Conservation (phyloP, 2,113 vertebrate species). For the Sula dactylatra region DNA sequence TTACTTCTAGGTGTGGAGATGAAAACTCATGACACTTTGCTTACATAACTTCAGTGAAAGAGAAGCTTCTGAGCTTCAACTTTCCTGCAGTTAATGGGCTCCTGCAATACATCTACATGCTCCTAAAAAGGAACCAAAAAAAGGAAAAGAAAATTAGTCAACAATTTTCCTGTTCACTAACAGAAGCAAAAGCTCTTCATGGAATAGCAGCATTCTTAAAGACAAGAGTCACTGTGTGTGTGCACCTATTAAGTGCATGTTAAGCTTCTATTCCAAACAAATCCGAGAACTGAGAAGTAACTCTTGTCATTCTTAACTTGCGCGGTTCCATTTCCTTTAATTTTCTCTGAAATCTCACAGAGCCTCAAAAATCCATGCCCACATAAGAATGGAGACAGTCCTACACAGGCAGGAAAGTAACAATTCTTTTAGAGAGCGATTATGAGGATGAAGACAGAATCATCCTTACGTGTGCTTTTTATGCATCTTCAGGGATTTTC, state of each 20-base stretch:
- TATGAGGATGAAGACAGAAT: background rate
- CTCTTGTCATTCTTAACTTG: background rate
- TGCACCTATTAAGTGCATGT: background rate
- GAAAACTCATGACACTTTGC: background rate
- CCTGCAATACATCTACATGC: background rate
- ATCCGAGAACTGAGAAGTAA: background rate
- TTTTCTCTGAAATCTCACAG: background rate
- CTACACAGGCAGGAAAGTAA: background rate
- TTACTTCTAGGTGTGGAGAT: background rate
- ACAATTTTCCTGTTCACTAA: background rate
- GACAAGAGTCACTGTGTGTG: background rate
- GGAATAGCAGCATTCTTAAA: background rate
- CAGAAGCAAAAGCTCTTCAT: background rate
- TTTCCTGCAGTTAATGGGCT: background rate
- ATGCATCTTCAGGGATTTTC: background rate
- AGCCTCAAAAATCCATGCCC: background rate
- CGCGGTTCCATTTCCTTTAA: background rate
- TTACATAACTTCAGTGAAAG: background rate
- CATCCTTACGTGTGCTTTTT: background rate
- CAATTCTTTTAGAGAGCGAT: background rate
- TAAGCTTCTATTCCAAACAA: background rate
- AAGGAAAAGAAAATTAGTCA: background rate
- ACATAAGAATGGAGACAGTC: background rate
- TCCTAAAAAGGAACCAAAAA: background rate
- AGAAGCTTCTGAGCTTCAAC: background rate